Evolutionary conservation across 2,888 invertebrate genomes (phyloP), one percentile per base, ranked within the genome.

Genomic region (Tetragnatha montana): DNA sequence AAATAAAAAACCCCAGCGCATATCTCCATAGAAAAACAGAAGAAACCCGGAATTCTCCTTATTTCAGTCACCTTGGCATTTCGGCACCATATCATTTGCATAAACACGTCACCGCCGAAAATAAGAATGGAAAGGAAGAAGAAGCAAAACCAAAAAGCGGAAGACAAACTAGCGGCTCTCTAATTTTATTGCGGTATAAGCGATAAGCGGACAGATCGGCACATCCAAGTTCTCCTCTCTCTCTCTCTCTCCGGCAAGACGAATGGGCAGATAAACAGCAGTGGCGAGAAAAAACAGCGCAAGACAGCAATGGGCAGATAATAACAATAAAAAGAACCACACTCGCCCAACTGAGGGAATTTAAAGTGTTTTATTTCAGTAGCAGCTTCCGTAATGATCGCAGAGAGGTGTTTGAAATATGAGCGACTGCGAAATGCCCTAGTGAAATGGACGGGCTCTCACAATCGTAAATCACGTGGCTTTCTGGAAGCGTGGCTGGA

Each of bases 311-410:
- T 89, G 78, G 89, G 76, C 76, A 86, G 89, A 89, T 85, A 89
- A 89, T 89, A 89, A 85, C 81, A 89, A 88, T 74, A 84, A 88
- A 75, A 68, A n/a, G 81, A 75, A 21, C 80, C 69, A 71, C 81
- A 69, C 75, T 70, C 70, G 35, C 80, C 76, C 35, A 51, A 51
- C 49, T 50, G 87, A 80, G 87, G 83, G 76, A 35, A 80, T 85
- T 80, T 69, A 85, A 89, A 89, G 89, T 89, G 89, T 89, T 89
- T 85, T 86, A 89, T 89, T 89, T 89, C 85, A 86, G 89, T 89
- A 85, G 89, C 88, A 78, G 88, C 89, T 89, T 75, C 84, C 84
- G 89, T 89, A 89, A 89, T 89, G 89, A 89, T 85, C 81, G 81
- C 70, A 35, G 85, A 89, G 89, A 89, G 85, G 84, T 85, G 89